These are phyloP conservation scores for Littorina saxatilis DNA, from an alignment of 1,140 invertebrate genomes.

Conservation along the genomic window DNA sequence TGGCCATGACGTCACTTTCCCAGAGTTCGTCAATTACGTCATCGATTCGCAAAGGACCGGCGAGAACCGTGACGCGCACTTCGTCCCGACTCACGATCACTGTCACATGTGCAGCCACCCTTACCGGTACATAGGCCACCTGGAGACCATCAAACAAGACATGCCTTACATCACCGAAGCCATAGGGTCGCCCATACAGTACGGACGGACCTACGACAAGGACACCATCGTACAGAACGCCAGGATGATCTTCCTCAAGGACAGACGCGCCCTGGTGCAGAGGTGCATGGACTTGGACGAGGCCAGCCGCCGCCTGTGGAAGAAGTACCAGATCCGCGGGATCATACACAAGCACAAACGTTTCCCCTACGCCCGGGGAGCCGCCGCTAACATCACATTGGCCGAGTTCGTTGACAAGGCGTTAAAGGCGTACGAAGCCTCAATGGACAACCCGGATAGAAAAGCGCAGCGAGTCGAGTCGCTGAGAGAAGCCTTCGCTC, in stretches of 20 bases:
- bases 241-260: conserved; percentile 51
- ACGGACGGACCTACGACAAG: not conserved
- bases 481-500: conserved; percentile 2
- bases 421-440: not conserved
- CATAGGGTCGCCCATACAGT: conserved; percentile 49
- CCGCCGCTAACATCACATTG: not conserved
- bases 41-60: conserved; percentile 50
- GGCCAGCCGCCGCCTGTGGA: conserved; percentile 53
- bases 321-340: conserved; percentile 61
- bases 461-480: not conserved
- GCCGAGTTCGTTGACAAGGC: not conserved
- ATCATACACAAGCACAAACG: conserved; percentile 54
- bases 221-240: conserved; percentile 49
- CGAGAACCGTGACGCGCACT: conserved; percentile 54
- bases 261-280: conserved; percentile 44
- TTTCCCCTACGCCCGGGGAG: conserved; percentile 47
- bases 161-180: conserved; percentile 56
- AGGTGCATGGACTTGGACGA: conserved; percentile 56
- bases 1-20: conserved; percentile 67
- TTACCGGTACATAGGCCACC: conserved; percentile 61
- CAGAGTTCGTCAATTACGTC: conserved; percentile 63
- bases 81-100: conserved; percentile 63
- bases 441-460: not conserved
- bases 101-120: conserved; percentile 62
- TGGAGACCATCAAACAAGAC: conserved; percentile 65